phyloP scores from a whole-genome alignment of 2,113 vertebrate species.

The Perccottus glenii region DNA sequence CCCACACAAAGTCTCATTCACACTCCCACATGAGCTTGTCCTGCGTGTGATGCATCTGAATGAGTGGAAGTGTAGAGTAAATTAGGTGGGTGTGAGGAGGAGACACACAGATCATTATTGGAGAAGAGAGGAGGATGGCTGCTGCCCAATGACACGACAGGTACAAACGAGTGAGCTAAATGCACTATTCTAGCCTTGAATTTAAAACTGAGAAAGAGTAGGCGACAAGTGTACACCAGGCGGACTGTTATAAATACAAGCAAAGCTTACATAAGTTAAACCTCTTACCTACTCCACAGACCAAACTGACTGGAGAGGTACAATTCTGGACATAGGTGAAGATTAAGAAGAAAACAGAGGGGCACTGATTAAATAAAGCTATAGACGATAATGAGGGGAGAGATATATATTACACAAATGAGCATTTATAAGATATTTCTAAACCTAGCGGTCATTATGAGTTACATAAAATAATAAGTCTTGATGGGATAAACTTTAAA shows the following conservation, averaged over 20 bases:
- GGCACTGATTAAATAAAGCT: too few species aligned
- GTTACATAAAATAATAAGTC: too few species aligned
- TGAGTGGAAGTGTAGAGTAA: background rate
- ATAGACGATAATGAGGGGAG: too few species aligned
- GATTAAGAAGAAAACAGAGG: background rate
- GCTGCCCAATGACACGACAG: background rate
- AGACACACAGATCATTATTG: background rate
- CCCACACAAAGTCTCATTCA: slow-evolving; percentile 6
- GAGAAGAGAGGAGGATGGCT: background rate
- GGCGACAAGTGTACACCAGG: background rate
- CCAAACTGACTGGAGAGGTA: background rate
- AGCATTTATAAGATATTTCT: too few species aligned
- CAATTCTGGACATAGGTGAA: background rate
- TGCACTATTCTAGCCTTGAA: background rate
- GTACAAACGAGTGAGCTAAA: background rate
- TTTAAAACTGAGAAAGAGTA: background rate
- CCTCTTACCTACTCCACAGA: background rate
- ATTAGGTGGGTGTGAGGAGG: background rate
- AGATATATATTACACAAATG: too few species aligned
- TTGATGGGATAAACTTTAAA: too few species aligned
- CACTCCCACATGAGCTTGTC: background rate
- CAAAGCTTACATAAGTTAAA: background rate
- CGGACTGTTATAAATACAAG: background rate
- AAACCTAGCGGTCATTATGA: too few species aligned
- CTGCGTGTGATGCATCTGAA: background rate